phyloP scores from a whole-genome alignment of 2,888 invertebrate species.

The Flexamia atlantica region DNA sequence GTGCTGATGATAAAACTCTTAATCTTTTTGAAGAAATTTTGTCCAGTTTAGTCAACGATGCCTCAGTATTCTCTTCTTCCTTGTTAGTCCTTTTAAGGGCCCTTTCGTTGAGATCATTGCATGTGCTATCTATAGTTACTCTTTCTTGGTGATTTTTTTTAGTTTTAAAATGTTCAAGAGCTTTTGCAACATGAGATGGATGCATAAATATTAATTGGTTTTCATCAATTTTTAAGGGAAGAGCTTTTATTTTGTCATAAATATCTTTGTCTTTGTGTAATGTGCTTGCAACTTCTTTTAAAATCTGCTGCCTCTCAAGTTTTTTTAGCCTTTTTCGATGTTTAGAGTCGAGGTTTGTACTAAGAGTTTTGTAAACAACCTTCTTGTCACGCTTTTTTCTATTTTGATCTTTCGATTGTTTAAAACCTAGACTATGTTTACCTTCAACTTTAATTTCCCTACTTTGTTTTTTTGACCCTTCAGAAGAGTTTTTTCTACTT shows the following conservation, averaged over 20 bases:
- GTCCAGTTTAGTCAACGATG: neutral
- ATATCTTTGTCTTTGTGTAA: neutral
- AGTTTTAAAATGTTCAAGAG: neutral
- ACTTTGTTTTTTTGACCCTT: neutral
- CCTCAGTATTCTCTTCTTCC: neutral
- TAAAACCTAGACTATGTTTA: neutral
- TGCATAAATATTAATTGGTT: slow-evolving; percentile 16
- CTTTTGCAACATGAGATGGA: slow-evolving; percentile 20
- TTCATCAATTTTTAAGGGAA: slow-evolving; percentile 3
- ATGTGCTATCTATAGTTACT: neutral
- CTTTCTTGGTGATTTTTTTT: neutral
- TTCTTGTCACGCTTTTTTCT: neutral
- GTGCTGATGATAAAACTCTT: neutral
- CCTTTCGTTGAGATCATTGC: neutral
- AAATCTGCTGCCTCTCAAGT: neutral
- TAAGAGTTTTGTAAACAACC: slow-evolving; percentile 10
- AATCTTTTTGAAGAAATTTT: neutral
- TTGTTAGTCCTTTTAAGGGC: neutral
- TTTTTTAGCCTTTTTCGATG: neutral
- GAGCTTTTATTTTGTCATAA: slow-evolving; percentile 9
- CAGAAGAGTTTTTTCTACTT: neutral
- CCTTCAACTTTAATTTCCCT: neutral
- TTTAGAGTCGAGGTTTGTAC: slow-evolving; percentile 10
- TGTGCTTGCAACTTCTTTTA: neutral
- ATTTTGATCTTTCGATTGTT: neutral